These are phyloP conservation scores for Hylomyscus alleni DNA, from an alignment of 2,797 vertebrate species.

Conservation along the genomic window DNA sequence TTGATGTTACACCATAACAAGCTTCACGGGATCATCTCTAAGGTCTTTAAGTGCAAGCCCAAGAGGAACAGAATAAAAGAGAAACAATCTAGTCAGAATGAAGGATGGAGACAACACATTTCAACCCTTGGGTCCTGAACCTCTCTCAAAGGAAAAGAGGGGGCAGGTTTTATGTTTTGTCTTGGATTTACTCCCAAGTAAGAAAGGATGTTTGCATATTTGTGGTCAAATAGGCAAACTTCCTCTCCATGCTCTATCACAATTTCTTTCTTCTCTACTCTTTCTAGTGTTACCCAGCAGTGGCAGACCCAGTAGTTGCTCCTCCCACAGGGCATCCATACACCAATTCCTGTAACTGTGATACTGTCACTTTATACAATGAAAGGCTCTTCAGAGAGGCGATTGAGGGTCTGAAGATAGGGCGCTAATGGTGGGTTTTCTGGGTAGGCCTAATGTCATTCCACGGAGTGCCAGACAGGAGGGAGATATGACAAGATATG, in stretches of 20 bases:
- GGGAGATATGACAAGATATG: background rate
- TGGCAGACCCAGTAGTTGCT: background rate
- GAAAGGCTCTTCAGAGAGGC: background rate
- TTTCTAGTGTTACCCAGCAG: background rate
- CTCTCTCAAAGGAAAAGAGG: background rate
- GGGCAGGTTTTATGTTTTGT: conserved; percentile 1
- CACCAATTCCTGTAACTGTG: background rate
- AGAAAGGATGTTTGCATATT: background rate
- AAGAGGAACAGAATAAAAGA: background rate
- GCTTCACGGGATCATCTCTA: background rate
- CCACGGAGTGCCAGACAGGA: background rate
- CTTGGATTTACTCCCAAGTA: conserved; percentile 13
- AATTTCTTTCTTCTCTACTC: background rate
- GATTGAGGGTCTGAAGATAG: background rate
- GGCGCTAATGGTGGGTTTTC: background rate
- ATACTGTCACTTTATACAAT: background rate
- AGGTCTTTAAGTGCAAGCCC: background rate
- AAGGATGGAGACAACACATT: background rate
- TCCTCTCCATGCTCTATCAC: background rate
- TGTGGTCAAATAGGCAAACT: background rate
- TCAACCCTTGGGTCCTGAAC: background rate
- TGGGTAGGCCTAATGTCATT: background rate
- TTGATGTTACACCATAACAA: background rate
- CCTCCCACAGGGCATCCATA: background rate
- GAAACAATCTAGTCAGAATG: background rate